Percentiles rank a stretch among this genome's conserved stretches.
phyloP scores from a whole-genome alignment of 2,797 vertebrate genomes.

The Artibeus lituratus region DNA sequence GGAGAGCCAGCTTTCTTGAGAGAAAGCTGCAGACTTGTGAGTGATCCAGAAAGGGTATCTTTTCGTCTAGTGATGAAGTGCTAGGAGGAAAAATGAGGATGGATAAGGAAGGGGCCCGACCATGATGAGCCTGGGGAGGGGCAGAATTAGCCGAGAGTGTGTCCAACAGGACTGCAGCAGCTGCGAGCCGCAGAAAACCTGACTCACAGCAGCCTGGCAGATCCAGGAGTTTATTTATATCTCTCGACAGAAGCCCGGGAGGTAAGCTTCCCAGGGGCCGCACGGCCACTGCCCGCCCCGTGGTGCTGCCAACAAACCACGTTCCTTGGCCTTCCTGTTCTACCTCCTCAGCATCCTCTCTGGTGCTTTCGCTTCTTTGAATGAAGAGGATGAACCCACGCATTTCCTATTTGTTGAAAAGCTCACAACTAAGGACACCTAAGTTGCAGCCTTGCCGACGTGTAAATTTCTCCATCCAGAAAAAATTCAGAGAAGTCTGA shows the following conservation, averaged over 20 bases:
- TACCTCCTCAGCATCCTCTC: neutral
- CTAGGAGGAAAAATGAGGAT: neutral
- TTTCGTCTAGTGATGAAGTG: neutral
- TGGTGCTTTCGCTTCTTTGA: neutral
- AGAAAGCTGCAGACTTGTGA: neutral
- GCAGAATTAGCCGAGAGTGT: accelerated
- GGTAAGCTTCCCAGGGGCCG: neutral
- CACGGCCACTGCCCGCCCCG: too few relatives aligned
- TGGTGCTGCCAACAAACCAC: neutral
- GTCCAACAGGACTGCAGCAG: neutral
- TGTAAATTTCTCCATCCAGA: neutral
- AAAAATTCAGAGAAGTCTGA: neutral
- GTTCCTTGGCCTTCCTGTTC: neutral
- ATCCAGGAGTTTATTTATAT: neutral
- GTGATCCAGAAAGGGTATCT: neutral
- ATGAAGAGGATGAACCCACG: neutral
- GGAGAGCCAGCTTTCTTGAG: neutral
- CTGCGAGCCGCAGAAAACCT: neutral
- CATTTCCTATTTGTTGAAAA: neutral
- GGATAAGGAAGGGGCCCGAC: neutral
- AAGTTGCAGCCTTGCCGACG: neutral
- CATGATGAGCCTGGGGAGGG: too few relatives aligned
- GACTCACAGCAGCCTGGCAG: neutral
- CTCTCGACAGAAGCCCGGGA: neutral
- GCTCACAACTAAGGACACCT: neutral